Evolutionary conservation across 2,113 vertebrate genomes (phyloP), one percentile per base, ranked within the genome.

Genomic region (Notiomystis cincta): DNA sequence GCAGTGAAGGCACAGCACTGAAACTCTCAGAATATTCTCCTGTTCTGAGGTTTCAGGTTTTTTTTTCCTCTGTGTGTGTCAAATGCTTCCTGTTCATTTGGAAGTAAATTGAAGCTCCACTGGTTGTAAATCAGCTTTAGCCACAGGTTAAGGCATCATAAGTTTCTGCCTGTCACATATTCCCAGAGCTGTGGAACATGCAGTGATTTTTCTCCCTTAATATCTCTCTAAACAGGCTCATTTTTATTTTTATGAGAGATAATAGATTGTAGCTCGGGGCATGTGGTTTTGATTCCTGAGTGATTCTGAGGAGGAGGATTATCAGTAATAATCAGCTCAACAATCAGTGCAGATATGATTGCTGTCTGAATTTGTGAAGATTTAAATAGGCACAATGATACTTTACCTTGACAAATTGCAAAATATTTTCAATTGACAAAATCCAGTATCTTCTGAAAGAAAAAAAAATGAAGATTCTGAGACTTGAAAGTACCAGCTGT

Each of bases 121-220:
- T 81, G 60, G 44, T 82, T 90, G 80, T 87, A 93, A 95, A 94
- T 88, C 90, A 75, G 31, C 76, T 92, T 92, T 67, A 90, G 51
- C 64, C 67, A 87, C 69, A 87, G 64, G 44, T 37, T 82, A 84
- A 66, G 69, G 27, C 60, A 75, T 81, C 64, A 6, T 66, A 48
- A 80, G 15, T 86, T 95, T 93, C 76, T 92, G 64, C 27, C 51
- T 89, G 89, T 84, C 79, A 82, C 23, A 17, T 89, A 60, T 72
- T 96, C 64, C 60, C 67, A 89, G 76, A 88, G 80, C 11, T 3
- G 62, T 72, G 67, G 81, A 88, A 86, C 33, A 21, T 27, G 33
- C 8, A 0, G 33, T 92, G 47, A 4, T 3, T 95, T 73, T 95
- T 83, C 40, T 16, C 48, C 47, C 65, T 60, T 89, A 66, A 75